Evolutionary conservation across 2,888 invertebrate genomes (phyloP).

Genomic region (Chrysina gloriosa): DNA sequence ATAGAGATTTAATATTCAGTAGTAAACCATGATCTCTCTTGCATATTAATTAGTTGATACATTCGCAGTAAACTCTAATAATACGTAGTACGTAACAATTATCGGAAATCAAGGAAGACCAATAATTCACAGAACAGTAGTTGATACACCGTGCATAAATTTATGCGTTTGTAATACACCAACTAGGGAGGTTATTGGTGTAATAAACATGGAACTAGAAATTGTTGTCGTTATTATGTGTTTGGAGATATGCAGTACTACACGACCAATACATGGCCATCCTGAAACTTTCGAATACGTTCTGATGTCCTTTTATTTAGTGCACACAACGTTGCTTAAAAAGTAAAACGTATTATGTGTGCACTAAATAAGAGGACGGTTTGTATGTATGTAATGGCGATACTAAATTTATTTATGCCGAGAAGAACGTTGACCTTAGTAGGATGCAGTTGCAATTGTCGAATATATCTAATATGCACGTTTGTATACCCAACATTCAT

Average conservation of each 20-base stretch:
- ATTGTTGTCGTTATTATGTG: neutral
- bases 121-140: neutral
- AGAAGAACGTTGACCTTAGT: constrained; percentile 20
- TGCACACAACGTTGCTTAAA: too few relatives aligned
- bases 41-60: neutral
- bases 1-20: constrained; percentile 4
- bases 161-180: neutral
- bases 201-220: neutral
- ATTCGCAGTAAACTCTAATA: neutral
- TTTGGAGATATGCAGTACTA: neutral
- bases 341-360: neutral
- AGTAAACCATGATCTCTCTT: neutral
- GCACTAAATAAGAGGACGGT: neutral
- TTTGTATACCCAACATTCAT: neutral
- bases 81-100: neutral
- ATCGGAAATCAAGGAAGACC: neutral
- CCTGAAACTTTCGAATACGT: too few relatives aligned
- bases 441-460: constrained; percentile 21
- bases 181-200: neutral
- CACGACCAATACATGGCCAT: too few relatives aligned
- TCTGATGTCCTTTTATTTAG: neutral
- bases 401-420: constrained; percentile 21
- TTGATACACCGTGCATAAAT: neutral
- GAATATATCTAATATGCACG: neutral
- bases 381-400: neutral